phyloP scores from a whole-genome alignment of 2,113 vertebrate genomes.

The Edolisoma coerulescens region DNA sequence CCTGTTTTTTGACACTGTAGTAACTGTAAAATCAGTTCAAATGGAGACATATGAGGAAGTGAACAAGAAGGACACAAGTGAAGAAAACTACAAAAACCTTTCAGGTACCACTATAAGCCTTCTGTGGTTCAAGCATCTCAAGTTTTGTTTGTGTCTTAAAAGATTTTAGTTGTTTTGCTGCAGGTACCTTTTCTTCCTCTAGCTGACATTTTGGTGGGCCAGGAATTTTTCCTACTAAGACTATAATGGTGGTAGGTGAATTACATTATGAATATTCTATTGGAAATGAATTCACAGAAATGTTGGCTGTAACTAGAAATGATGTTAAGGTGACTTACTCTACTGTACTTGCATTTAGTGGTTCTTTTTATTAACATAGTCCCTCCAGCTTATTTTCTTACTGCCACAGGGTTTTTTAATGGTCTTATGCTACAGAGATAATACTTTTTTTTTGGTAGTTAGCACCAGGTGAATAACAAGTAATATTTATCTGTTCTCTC shows the following conservation, averaged over 20 bases:
- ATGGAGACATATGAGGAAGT: neutral
- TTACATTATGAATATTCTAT: neutral
- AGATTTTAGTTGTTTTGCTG: neutral
- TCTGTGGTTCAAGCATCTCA: neutral
- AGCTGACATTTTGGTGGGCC: neutral
- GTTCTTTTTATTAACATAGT: neutral
- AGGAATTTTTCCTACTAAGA: neutral
- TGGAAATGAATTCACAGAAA: neutral
- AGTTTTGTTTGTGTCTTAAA: neutral
- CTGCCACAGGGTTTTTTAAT: neutral
- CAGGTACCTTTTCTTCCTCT: neutral
- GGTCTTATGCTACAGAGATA: neutral
- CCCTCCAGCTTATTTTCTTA: neutral
- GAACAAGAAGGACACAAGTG: no score
- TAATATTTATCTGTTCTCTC: neutral
- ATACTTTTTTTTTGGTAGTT: neutral
- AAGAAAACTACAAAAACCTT: neutral
- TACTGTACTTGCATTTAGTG: neutral
- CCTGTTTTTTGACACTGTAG: neutral
- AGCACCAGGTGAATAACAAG: neutral
- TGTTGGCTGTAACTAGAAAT: neutral
- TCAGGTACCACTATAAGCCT: neutral
- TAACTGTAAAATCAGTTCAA: neutral
- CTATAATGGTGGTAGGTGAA: neutral
- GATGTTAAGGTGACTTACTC: neutral